Evolutionary conservation across 2,888 invertebrate genomes (phyloP), one percentile per base, ranked within the genome.

Genomic region (Plagodis pulveraria): DNA sequence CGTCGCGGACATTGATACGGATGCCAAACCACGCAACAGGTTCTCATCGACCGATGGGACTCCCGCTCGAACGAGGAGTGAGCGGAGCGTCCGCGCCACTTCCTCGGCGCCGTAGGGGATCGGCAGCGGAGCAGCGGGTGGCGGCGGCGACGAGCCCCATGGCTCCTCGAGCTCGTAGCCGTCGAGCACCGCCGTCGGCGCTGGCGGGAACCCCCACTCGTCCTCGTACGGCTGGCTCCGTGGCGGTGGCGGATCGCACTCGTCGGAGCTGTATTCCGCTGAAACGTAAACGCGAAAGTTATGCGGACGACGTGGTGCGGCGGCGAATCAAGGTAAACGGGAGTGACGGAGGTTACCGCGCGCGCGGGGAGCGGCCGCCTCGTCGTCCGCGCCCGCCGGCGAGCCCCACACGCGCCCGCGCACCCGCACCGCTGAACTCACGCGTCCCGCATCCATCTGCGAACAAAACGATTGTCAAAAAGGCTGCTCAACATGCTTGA

Each of bases 211-310:
- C 91, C 89, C 89, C 78, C 90, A 89, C 75, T 89, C 89, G 45
- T 45, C 38, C 67, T 36, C 87, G 78, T 77, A 81, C 63, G 77
- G 76, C 36, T 5, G 36, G 5, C 36, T 7, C 6, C 6, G 36
- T 6, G 10, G 43, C 22, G 51, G 56, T 46, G 57, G 56, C 48
- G 51, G 59, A 77, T 89, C 91, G 76, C 78, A 86, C 80, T 92
- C 91, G 83, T 91, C 91, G 77, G 92, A 92, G 81, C 92, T 91
- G 83, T 91, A 87, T 78, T 89, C 89, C 74, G 88, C 89, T 91
- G 91, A 89, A 92, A 92, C 81, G 83, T 78, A 91, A 89, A 91
- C 73, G 87, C 82, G 83, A 84, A 77, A 74, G 84, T 90, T 90
- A 89, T 87, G 87, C 52, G 58, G 68, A 65, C 64, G 77, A 78